These are phyloP conservation scores for Strigops habroptila DNA, from an alignment of 2,113 vertebrate species.

Conservation along the genomic window DNA sequence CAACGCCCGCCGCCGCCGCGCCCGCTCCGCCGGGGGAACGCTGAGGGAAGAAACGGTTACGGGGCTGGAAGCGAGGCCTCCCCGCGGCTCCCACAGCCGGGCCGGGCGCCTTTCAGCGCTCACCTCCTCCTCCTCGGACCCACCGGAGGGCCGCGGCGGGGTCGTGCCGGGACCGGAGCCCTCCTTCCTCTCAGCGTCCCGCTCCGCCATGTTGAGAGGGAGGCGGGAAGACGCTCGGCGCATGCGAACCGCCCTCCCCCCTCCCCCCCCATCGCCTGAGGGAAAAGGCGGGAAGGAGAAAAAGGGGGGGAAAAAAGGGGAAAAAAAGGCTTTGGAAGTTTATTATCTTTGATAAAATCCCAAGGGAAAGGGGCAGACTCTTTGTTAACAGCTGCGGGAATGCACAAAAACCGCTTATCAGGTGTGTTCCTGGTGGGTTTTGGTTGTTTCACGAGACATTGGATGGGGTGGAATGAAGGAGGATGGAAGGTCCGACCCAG, in stretches of 20 bases:
- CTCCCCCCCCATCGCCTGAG: too few relatives aligned
- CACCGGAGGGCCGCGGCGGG: not conserved
- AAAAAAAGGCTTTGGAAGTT: conserved; percentile 56
- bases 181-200: too few relatives aligned
- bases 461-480: not conserved
- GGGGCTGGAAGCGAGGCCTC: not conserved
- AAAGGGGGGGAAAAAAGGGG: not conserved
- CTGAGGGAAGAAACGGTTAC: not conserved
- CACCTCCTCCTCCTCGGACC: not conserved
- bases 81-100: not conserved
- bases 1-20: fast-evolving
- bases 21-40: not conserved
- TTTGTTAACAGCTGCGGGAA: not conserved
- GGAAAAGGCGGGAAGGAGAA: not conserved
- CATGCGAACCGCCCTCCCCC: not conserved
- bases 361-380: conserved; percentile 11
- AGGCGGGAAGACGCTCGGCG: not conserved
- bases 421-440: not conserved
- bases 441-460: not conserved
- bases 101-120: not conserved
- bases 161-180: too few relatives aligned
- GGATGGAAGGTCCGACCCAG: not conserved
- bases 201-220: not conserved
- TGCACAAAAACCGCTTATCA: not conserved
- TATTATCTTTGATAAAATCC: conserved; percentile 59